These are phyloP conservation scores for Aphelenchoides bicaudatus DNA, from an alignment of 2,888 invertebrate genomes.

Conservation along the genomic window DNA sequence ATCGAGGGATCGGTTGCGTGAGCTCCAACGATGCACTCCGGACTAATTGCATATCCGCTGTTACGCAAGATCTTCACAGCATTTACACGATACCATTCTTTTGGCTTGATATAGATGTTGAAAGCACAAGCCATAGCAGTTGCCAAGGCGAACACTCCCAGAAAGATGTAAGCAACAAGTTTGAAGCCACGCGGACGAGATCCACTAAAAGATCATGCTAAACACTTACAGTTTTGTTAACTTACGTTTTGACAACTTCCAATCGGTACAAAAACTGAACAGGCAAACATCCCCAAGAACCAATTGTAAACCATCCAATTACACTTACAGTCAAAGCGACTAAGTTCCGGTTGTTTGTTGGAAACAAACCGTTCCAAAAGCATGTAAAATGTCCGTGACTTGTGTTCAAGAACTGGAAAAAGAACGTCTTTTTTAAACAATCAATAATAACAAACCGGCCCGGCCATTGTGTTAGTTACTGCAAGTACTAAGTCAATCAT, in stretches of 20 bases:
- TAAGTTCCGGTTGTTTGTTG: slow-evolving; percentile 2
- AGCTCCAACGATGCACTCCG: slow-evolving; percentile 2
- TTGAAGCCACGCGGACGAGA: slow-evolving; percentile 2
- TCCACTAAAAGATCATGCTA: background rate
- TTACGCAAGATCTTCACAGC: slow-evolving; percentile 9
- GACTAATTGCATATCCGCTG: slow-evolving; percentile 5
- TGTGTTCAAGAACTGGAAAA: slow-evolving; percentile 9
- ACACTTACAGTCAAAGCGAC: slow-evolving; percentile 4
- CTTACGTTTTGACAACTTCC: slow-evolving; percentile 6
- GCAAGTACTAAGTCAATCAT: slow-evolving; percentile 3
- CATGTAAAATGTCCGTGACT: slow-evolving; percentile 13
- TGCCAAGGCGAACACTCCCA: slow-evolving; percentile 4
- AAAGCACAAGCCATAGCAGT: background rate
- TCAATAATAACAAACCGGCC: no score
- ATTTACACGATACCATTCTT: slow-evolving; percentile 5
- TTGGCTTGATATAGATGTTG: slow-evolving; percentile 1
- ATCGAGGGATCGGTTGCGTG: background rate
- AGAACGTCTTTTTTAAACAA: no score
- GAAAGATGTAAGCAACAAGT: slow-evolving; percentile 5
- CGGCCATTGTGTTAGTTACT: slow-evolving; percentile 8
- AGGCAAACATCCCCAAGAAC: slow-evolving; percentile 1
- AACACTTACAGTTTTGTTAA: background rate
- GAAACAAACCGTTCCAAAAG: slow-evolving; percentile 11
- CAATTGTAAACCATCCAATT: slow-evolving; percentile 10
- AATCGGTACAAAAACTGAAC: background rate